phyloP scores from a whole-genome alignment of 2,888 invertebrate genomes.

The Diploptera punctata region DNA sequence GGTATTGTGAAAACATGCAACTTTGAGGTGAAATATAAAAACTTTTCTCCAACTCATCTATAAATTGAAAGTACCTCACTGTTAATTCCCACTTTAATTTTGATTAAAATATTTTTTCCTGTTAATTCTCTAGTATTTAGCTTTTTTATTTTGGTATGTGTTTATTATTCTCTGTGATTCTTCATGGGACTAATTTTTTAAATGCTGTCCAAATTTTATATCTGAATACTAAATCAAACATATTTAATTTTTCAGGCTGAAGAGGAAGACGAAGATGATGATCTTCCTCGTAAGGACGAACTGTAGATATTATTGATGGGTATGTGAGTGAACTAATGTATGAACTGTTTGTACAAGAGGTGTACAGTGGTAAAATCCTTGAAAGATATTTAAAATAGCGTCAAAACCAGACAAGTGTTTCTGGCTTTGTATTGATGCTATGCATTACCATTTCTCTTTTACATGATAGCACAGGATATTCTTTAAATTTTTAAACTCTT shows the following conservation, averaged over 20 bases:
- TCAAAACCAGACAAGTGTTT: background rate
- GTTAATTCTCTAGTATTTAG: background rate
- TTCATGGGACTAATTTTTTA: too few relatives aligned
- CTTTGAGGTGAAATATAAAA: too few relatives aligned
- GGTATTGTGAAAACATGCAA: too few relatives aligned
- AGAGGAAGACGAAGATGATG: constrained; percentile 76
- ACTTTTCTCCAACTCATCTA: too few relatives aligned
- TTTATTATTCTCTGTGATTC: too few relatives aligned
- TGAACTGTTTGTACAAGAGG: background rate
- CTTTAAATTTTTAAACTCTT: background rate
- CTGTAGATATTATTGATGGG: constrained; percentile 62
- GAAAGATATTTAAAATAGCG: constrained; percentile 2
- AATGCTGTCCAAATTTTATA: background rate
- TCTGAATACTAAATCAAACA: background rate
- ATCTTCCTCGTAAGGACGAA: constrained; percentile 76
- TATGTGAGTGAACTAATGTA: background rate
- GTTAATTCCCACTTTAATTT: too few relatives aligned
- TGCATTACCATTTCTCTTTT: background rate
- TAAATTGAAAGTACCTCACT: too few relatives aligned
- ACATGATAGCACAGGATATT: background rate
- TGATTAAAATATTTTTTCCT: background rate
- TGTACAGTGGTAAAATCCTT: constrained; percentile 20
- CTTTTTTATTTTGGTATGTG: background rate
- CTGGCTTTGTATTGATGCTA: background rate
- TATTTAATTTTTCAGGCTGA: constrained; percentile 56